phyloP scores from a whole-genome alignment of 2,797 vertebrate genomes.

The Falco cherrug region DNA sequence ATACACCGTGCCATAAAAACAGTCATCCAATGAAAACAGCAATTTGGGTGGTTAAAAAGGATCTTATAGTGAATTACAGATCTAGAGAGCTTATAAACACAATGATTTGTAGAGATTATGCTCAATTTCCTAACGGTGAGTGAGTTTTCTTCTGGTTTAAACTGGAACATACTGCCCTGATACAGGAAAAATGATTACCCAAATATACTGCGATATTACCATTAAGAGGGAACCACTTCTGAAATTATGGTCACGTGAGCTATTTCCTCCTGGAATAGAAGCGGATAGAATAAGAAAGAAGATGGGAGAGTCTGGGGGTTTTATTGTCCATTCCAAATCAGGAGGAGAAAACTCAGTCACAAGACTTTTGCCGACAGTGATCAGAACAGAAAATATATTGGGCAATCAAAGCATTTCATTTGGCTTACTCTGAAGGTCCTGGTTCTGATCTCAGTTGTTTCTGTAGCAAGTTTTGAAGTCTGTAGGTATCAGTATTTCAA shows the following conservation, averaged over 20 bases:
- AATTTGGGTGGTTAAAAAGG: background rate
- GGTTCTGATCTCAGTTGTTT: background rate
- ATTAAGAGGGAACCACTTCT: background rate
- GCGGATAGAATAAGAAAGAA: background rate
- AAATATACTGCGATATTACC: background rate
- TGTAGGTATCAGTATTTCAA: background rate
- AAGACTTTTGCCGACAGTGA: background rate
- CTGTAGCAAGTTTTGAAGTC: background rate
- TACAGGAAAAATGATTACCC: background rate
- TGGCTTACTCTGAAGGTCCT: background rate
- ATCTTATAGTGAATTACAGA: background rate
- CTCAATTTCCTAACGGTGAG: background rate
- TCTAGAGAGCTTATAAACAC: background rate
- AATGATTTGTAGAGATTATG: background rate
- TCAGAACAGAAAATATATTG: background rate
- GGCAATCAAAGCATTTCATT: background rate
- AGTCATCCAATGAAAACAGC: background rate
- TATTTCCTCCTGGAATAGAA: background rate
- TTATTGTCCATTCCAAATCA: background rate
- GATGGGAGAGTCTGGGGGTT: too few relatives aligned
- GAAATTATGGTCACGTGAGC: background rate
- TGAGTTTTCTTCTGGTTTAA: background rate
- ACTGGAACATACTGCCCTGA: background rate
- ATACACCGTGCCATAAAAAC: background rate
- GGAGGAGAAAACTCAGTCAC: background rate